Base-by-base conservation (phyloP, 2,113 vertebrate species). In the Forbesichthys papilliferus region DNA sequence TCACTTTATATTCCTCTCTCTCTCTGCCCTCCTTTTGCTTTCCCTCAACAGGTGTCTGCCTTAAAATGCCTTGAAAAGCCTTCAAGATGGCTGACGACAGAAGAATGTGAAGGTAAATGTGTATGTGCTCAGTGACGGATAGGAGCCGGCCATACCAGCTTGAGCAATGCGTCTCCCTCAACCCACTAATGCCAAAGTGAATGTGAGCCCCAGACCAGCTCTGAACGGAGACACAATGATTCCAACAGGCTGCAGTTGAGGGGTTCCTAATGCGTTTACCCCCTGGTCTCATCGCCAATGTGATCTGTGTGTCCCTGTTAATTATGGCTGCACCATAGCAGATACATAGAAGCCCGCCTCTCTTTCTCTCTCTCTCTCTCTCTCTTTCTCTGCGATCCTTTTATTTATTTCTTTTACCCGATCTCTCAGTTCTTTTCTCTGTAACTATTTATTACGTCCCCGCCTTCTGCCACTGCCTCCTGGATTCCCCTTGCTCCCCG, bases 151-250 rank as follows among this genome's bases (percentile, higher is more conserved):
- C 13, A 3, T 14, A 14, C 13, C 52, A 16, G 13, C 52, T 27
- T 56, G 16, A 10, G 10, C 54, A 56, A 9, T 18, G 54, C n/a
- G 16, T 1, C n/a, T 20, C 18, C n/a, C 54, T 52, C 49, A 11
- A 10, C 13, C 13, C 16, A 18, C 54, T 18, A 18, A 18, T 18
- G n/a, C 11, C 55, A 78, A 63, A 67, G 60, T 49, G 77, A 76
- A 27, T 64, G 79, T 83, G 81, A 85, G 87, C 84, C 77, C 68
- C 84, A 84, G 87, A 86, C 82, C 36, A 85, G 87, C 84, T 85
- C 87, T 80, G 80, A 87, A 86, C 75, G 66, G 80, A 85, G 81
- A 84, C 71, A 20, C 87, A 91, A 91, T 86, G 89, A 91, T 91
- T 83, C 74, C 75, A 78, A 53, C 68, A 70, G 83, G 69, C 81